Conservation (phyloP, 2,797 vertebrate genomes). For the Neosilurus mollespiculum region DNA sequence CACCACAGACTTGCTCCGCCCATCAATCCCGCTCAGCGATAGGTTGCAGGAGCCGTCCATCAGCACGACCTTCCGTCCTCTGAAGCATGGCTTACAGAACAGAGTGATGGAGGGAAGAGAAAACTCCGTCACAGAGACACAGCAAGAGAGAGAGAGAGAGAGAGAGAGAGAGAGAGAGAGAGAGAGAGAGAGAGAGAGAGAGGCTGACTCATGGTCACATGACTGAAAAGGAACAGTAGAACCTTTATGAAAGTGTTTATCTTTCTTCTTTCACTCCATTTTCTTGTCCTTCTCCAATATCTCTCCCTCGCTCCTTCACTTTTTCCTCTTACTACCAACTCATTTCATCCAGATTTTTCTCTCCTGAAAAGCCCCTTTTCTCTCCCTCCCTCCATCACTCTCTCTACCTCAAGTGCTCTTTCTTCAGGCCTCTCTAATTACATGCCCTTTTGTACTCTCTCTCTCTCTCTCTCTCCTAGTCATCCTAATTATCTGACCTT, state of each 20-base stretch:
- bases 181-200: background rate
- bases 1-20: slow-evolving; percentile 81
- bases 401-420: background rate
- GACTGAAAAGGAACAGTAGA: slow-evolving; percentile 10
- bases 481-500: background rate
- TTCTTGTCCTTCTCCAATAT: background rate
- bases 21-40: slow-evolving; percentile 75
- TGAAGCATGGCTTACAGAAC: slow-evolving; percentile 83
- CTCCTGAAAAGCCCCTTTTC: background rate
- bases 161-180: background rate
- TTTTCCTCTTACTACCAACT: background rate
- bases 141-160: background rate
- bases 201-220: background rate
- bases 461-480: background rate
- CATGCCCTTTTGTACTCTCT: slow-evolving; percentile 63
- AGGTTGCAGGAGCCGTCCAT: slow-evolving; percentile 75
- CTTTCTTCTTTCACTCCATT: background rate
- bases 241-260: background rate
- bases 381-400: background rate
- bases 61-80: slow-evolving; percentile 82
- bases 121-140: slow-evolving; percentile 76
- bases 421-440: slow-evolving; percentile 70
- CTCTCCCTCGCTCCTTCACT: background rate
- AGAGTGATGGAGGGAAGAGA: slow-evolving; percentile 85
- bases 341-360: background rate